These are phyloP conservation scores for Sebastes trivittatus DNA, from an alignment of 2,797 vertebrate genomes.

Conservation along the genomic window DNA sequence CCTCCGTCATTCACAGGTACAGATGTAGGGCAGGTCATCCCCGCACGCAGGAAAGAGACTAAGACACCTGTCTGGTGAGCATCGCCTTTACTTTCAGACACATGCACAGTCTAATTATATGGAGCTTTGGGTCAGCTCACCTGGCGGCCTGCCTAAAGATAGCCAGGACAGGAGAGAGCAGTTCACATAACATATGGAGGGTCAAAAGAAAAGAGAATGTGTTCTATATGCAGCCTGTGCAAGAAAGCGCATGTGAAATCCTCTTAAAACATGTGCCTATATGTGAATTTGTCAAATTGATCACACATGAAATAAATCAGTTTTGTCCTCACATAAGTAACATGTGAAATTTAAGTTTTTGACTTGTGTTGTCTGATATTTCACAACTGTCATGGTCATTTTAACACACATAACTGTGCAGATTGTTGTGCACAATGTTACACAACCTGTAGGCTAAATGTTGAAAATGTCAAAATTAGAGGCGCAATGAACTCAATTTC, in stretches of 20 bases:
- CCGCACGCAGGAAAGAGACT: constrained; percentile 33
- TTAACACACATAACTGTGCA: neutral
- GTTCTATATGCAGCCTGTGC: neutral
- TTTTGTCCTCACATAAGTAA: neutral
- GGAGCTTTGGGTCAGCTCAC: constrained; percentile 23
- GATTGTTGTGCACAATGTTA: neutral
- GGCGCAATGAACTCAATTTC: neutral
- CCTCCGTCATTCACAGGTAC: neutral
- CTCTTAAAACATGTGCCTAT: neutral
- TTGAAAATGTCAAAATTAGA: neutral
- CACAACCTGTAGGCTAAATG: neutral
- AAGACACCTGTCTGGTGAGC: constrained; percentile 66
- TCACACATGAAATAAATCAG: neutral
- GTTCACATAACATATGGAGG: constrained; percentile 22
- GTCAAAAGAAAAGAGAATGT: constrained; percentile 8
- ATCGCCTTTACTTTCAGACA: constrained; percentile 60
- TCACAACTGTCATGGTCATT: neutral
- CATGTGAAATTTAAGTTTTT: neutral
- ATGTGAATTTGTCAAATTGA: neutral
- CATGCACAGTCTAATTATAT: constrained; percentile 1
- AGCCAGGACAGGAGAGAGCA: constrained; percentile 40
- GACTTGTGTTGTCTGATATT: neutral
- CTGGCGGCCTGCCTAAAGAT: constrained; percentile 8
- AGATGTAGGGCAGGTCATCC: constrained; percentile 70
- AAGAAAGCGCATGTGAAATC: neutral